Conservation (phyloP, 2,113 vertebrate species). For the Galemys pyrenaicus region DNA sequence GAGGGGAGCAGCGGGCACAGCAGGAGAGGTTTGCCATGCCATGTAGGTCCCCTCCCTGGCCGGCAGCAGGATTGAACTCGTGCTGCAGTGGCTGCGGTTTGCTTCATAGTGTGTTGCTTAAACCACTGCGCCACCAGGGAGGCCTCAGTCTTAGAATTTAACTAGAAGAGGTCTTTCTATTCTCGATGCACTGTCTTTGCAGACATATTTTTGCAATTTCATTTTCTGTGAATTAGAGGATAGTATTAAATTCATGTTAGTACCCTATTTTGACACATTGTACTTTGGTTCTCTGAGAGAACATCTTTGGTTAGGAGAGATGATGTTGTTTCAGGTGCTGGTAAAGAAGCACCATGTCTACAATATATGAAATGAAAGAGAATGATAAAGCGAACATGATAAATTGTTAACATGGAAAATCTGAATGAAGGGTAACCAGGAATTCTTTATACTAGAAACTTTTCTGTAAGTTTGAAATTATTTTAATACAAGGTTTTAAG, state of each 20-base stretch:
- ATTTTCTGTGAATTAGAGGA: slow-evolving; percentile 12
- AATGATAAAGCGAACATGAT: neutral
- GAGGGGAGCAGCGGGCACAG: no score
- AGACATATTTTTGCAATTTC: neutral
- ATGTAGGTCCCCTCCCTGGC: no score
- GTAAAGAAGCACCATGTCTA: neutral
- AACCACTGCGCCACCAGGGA: no score
- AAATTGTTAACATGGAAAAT: slow-evolving; percentile 32
- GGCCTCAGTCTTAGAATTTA: neutral
- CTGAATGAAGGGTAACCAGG: slow-evolving; percentile 9
- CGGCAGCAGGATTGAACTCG: no score
- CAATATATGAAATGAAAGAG: neutral
- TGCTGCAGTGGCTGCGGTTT: no score
- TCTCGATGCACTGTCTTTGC: neutral
- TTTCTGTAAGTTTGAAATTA: slow-evolving; percentile 12
- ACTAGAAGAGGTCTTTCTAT: neutral
- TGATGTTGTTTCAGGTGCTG: neutral
- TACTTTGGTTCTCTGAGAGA: neutral
- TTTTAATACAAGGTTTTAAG: slow-evolving; percentile 21
- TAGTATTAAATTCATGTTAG: neutral
- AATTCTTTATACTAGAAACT: slow-evolving; percentile 39
- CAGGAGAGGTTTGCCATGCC: no score
- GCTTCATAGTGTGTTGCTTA: no score
- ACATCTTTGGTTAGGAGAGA: slow-evolving; percentile 10
- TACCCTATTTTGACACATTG: neutral